Conservation (phyloP, 2,113 vertebrate species). For the Notarius quadriscutis region DNA sequence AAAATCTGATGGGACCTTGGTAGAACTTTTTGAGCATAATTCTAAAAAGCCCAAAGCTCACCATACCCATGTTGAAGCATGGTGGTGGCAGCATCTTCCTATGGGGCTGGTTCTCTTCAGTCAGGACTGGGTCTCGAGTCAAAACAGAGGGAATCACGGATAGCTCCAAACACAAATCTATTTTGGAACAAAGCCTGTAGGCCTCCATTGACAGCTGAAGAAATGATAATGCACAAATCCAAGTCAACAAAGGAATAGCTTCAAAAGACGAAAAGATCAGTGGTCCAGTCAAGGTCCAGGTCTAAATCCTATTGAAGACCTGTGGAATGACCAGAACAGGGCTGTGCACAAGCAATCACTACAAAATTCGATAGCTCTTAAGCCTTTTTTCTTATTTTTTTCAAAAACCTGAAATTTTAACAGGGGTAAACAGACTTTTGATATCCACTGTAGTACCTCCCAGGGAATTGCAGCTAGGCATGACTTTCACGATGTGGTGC, state of each 20-base stretch:
- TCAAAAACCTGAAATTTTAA: neutral
- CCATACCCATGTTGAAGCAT: neutral
- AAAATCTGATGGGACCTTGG: neutral
- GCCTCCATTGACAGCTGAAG: neutral
- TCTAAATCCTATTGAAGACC: neutral
- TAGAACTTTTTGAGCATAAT: neutral
- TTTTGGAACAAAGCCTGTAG: neutral
- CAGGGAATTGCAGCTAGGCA: neutral
- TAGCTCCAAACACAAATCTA: neutral
- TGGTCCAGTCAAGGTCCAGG: neutral
- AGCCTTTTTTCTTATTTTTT: neutral
- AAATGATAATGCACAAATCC: neutral
- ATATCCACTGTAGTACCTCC: neutral
- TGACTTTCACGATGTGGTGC: neutral
- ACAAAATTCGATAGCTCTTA: neutral
- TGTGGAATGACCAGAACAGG: neutral
- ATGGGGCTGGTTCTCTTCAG: neutral
- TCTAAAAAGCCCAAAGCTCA: neutral
- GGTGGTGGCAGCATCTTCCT: neutral
- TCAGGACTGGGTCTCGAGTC: neutral
- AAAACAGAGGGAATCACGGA: neutral
- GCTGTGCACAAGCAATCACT: neutral
- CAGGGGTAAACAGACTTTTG: neutral
- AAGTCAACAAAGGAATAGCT: neutral
- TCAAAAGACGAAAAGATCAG: neutral